These are phyloP conservation scores for Xylocopa sonorina DNA, from an alignment of 1,140 invertebrate species.

Conservation along the genomic window DNA sequence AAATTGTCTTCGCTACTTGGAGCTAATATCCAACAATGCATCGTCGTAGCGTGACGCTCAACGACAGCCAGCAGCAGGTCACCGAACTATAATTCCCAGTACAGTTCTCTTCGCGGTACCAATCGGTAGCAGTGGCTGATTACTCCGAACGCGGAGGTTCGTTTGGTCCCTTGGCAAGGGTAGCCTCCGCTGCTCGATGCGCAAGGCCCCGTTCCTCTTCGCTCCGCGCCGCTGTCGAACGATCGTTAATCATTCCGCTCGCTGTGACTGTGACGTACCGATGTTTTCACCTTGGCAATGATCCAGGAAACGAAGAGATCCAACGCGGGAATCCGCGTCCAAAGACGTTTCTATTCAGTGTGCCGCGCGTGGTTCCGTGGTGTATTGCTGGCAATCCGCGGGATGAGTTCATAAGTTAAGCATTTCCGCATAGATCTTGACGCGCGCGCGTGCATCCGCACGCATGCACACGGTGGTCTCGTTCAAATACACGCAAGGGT, in stretches of 20 bases:
- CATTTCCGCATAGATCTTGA: slow-evolving; percentile 61
- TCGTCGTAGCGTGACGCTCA: not conserved
- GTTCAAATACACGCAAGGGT: not conserved
- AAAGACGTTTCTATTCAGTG: slow-evolving; percentile 63
- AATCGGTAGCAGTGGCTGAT: slow-evolving; percentile 45
- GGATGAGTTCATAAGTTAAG: slow-evolving; percentile 63
- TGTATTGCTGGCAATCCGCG: slow-evolving; percentile 60
- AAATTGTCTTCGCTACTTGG: no score
- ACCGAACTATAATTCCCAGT: slow-evolving; percentile 39
- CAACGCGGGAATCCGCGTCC: slow-evolving; percentile 45
- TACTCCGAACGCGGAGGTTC: slow-evolving; percentile 12
- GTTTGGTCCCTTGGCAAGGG: slow-evolving; percentile 11
- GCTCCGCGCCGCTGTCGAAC: slow-evolving; percentile 38
- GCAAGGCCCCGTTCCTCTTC: not conserved
- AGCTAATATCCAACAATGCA: not conserved
- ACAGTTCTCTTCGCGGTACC: slow-evolving; percentile 41
- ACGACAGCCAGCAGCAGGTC: not conserved
- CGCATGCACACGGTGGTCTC: slow-evolving; percentile 17
- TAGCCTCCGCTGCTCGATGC: not conserved
- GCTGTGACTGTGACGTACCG: slow-evolving; percentile 64
- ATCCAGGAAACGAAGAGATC: slow-evolving; percentile 70
- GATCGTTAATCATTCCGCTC: slow-evolving; percentile 61
- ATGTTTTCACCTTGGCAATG: slow-evolving; percentile 74
- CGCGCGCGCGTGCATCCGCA: slow-evolving; percentile 18
- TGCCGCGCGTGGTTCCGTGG: slow-evolving; percentile 57